Percentiles rank a stretch among this genome's conserved stretches.
Conservation (phyloP, 2,888 invertebrate genomes). For the Sylvicola cinctus region DNA sequence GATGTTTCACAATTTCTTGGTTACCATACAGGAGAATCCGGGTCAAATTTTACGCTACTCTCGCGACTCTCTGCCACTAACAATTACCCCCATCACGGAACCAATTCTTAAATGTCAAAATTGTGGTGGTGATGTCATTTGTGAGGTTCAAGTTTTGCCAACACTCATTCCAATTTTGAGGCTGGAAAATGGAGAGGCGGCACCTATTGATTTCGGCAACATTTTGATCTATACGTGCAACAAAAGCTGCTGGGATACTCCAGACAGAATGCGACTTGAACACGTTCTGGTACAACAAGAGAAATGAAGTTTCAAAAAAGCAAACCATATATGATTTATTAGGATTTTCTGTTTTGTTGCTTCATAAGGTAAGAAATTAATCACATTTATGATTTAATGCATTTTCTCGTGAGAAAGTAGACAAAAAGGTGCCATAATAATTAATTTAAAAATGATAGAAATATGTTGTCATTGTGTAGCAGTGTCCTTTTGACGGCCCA, state of each 20-base stretch:
- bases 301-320: too few species aligned
- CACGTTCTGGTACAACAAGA: constrained; percentile 58
- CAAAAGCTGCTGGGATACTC: constrained; percentile 64
- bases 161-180: constrained; percentile 51
- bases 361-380: too few species aligned
- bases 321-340: too few species aligned
- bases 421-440: too few species aligned
- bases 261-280: constrained; percentile 45
- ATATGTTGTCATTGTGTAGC: too few species aligned
- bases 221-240: constrained; percentile 66
- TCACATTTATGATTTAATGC: too few species aligned
- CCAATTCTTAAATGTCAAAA: constrained; percentile 35
- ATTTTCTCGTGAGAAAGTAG: too few species aligned
- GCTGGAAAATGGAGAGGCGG: constrained; percentile 30
- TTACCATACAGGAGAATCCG: constrained; percentile 50
- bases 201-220: constrained; percentile 64
- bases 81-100: constrained; percentile 43
- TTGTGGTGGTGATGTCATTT: constrained; percentile 49
- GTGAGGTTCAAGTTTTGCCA: constrained; percentile 71
- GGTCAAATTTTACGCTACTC: constrained; percentile 68
- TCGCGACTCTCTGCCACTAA: constrained; percentile 43
- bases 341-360: too few species aligned
- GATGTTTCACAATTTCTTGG: constrained; percentile 59
- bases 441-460: too few species aligned
- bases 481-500: too few species aligned